Evolutionary conservation across 2,797 vertebrate species (phyloP).

Genomic region (Otolemur crassicaudatus): DNA sequence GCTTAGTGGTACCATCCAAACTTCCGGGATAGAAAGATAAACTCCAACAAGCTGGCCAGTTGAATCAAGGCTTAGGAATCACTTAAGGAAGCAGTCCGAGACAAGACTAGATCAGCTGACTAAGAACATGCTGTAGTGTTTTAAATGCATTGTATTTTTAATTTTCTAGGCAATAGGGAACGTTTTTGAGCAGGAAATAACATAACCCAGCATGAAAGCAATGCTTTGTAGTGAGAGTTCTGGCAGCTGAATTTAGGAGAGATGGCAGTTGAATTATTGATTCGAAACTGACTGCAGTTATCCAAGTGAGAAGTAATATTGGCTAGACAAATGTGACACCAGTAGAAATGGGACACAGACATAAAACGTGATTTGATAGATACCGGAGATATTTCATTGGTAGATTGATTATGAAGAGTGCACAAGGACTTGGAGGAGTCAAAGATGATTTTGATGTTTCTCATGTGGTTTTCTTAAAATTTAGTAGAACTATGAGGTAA

Average conservation of each 20-base stretch:
- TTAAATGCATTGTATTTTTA: slow-evolving; percentile 20
- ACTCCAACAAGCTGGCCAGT: neutral
- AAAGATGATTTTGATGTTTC: neutral
- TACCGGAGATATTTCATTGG: neutral
- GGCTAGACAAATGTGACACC: neutral
- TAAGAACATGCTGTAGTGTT: neutral
- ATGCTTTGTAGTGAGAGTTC: neutral
- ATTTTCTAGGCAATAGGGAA: neutral
- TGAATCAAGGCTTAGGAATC: neutral
- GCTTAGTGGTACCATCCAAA: neutral
- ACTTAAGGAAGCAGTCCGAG: neutral
- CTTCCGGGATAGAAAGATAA: neutral
- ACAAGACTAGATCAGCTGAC: neutral
- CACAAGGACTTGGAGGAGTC: neutral
- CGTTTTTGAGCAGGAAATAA: neutral
- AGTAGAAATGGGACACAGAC: neutral
- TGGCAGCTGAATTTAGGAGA: neutral
- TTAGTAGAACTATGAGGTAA: neutral
- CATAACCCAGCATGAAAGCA: neutral
- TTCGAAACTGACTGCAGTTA: neutral
- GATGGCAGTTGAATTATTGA: neutral
- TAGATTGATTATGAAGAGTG: neutral
- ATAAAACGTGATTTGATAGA: neutral
- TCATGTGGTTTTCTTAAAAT: neutral
- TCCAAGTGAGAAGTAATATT: neutral